These are phyloP conservation scores for Halictus rubicundus DNA, from an alignment of 1,140 invertebrate species.

Conservation along the genomic window DNA sequence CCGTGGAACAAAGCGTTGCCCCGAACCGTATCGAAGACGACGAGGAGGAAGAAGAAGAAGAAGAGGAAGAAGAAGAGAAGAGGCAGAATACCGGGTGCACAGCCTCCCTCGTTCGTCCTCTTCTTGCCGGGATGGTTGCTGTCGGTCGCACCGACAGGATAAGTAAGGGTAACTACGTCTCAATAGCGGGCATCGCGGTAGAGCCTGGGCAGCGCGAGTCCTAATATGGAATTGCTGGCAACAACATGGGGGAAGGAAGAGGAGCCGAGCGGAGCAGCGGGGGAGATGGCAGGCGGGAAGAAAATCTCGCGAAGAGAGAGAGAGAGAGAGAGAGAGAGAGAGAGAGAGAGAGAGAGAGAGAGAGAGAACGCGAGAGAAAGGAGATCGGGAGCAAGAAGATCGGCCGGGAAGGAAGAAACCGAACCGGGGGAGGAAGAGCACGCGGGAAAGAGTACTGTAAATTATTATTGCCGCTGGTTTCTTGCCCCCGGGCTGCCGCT, in stretches of 20 bases:
- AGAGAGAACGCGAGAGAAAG: slow-evolving; percentile 11
- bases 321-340: not conserved
- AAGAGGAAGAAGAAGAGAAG: too few species aligned
- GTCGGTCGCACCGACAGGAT: slow-evolving; percentile 48
- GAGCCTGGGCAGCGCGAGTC: slow-evolving; percentile 43
- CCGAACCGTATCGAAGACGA: too few species aligned
- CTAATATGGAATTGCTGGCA: slow-evolving; percentile 65
- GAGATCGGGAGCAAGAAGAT: too few species aligned
- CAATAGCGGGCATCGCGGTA: slow-evolving; percentile 59
- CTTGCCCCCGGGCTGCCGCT: slow-evolving; percentile 46
- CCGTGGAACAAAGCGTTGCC: not conserved
- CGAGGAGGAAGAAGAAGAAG: too few species aligned
- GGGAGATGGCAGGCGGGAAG: not conserved
- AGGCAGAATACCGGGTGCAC: too few species aligned
- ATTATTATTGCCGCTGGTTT: slow-evolving; percentile 66
- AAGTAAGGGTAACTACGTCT: slow-evolving; percentile 64
- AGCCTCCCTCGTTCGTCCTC: slow-evolving; percentile 2
- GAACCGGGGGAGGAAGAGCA: slow-evolving; percentile 19
- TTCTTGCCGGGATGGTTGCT: slow-evolving; percentile 17
- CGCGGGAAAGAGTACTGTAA: slow-evolving; percentile 56
- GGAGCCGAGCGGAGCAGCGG: slow-evolving; percentile 21
- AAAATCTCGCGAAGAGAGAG: not conserved
- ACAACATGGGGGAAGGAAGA: slow-evolving; percentile 38
- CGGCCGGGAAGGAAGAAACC: not conserved
- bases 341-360: slow-evolving; percentile 4